phyloP scores from a whole-genome alignment of 1,140 invertebrate species.

The Drosophila rhopaloa region DNA sequence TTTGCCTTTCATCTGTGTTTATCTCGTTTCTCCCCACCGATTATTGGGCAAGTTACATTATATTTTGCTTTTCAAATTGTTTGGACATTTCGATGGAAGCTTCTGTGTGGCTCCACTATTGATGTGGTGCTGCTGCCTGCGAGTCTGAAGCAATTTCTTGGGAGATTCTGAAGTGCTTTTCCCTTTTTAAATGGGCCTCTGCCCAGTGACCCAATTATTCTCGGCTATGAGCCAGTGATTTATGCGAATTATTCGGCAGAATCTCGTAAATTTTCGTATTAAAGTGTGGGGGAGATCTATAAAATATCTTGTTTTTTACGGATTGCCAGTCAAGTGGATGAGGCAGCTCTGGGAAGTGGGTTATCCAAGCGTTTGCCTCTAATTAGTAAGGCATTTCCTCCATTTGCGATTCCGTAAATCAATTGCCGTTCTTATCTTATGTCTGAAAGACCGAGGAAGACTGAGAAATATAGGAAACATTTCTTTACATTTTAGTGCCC shows the following conservation, averaged over 20 bases:
- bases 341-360: slow-evolving; percentile 11
- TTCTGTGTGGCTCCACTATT: slow-evolving; percentile 35
- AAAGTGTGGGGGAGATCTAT: slow-evolving; percentile 31
- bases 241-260: slow-evolving; percentile 72
- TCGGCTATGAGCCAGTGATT: slow-evolving; percentile 55
- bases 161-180: slow-evolving; percentile 68
- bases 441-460: background rate
- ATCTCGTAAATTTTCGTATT: slow-evolving; percentile 43
- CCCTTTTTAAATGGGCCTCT: slow-evolving; percentile 64
- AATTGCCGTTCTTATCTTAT: slow-evolving; percentile 7
- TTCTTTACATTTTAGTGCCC: slow-evolving; percentile 28
- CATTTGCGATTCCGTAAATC: slow-evolving; percentile 28
- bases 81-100: slow-evolving; percentile 49
- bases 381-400: slow-evolving; percentile 13
- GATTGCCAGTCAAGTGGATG: slow-evolving; percentile 27
- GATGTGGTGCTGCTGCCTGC: slow-evolving; percentile 44
- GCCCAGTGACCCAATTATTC: slow-evolving; percentile 59
- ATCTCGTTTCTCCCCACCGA: slow-evolving; percentile 36
- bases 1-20: slow-evolving; percentile 70
- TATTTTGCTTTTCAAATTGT: slow-evolving; percentile 39
- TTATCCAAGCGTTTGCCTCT: slow-evolving; percentile 19
- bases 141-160: slow-evolving; percentile 53
- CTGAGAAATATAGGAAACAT: slow-evolving; percentile 29
- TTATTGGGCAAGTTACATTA: slow-evolving; percentile 62
- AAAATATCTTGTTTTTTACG: slow-evolving; percentile 39